Evolutionary conservation across 2,113 vertebrate genomes (phyloP).

Genomic region (Elanoides forficatus): DNA sequence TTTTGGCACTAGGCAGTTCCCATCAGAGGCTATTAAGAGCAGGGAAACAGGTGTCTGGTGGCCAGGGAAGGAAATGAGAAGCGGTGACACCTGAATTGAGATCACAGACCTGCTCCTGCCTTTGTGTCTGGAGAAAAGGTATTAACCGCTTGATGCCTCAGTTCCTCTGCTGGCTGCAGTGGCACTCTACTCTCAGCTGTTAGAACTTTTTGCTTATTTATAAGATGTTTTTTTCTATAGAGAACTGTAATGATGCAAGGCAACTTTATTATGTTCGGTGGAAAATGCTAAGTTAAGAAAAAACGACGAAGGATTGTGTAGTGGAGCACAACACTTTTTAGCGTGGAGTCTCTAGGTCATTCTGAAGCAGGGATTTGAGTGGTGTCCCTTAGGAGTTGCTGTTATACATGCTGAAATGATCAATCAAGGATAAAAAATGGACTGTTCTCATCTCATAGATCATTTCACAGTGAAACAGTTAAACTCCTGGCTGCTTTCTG

Average conservation of each 20-base stretch:
- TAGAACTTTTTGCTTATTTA: conserved; percentile 32
- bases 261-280: conserved; percentile 31
- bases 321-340: conserved; percentile 15
- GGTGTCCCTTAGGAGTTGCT: conserved; percentile 53
- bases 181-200: background rate
- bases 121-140: background rate
- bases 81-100: conserved; percentile 37
- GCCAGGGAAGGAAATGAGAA: conserved; percentile 28
- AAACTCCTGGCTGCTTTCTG: conserved; percentile 63
- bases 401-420: conserved; percentile 63
- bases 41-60: conserved; percentile 35
- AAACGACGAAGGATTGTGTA: background rate
- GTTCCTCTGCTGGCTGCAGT: background rate
- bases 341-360: conserved; percentile 33
- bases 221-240: background rate
- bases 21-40: conserved; percentile 25
- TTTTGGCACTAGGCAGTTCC: conserved; percentile 1
- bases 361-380: conserved; percentile 46
- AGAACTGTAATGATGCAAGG: conserved; percentile 27
- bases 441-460: conserved; percentile 64
- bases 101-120: conserved; percentile 28
- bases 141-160: conserved; percentile 2
- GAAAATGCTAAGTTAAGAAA: conserved; percentile 21
- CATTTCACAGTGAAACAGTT: conserved; percentile 68
- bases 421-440: conserved; percentile 65